Conservation (phyloP, 2,888 invertebrate species). For the Drosophila kuntzei region DNA sequence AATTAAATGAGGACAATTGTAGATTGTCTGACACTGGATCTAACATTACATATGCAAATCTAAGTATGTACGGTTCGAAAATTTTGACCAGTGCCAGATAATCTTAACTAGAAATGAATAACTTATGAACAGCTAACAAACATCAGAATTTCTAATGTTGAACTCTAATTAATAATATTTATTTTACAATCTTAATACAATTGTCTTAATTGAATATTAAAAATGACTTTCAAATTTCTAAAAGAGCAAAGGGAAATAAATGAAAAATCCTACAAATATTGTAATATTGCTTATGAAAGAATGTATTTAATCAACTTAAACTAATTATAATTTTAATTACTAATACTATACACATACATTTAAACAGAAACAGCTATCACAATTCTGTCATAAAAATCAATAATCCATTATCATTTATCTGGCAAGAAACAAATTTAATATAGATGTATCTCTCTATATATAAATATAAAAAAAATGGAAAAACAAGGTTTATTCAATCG, state of each 20-base stretch:
- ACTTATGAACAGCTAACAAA: conserved; percentile 11
- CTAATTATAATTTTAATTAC: conserved; percentile 11
- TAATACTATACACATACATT: conserved; percentile 36
- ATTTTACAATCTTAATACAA: conserved; percentile 9
- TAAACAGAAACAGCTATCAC: conserved; percentile 56
- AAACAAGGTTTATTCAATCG: conserved; percentile 10
- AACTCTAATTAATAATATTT: conserved; percentile 9
- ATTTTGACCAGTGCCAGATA: background rate
- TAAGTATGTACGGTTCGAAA: background rate
- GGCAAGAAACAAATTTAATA: conserved; percentile 43
- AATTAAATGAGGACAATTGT: background rate
- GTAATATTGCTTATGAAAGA: conserved; percentile 35
- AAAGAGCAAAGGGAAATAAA: background rate
- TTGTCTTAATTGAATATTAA: conserved; percentile 4
- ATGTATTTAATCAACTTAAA: conserved; percentile 11
- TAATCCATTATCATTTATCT: conserved; percentile 29
- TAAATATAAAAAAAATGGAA: conserved; percentile 18
- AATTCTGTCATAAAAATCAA: conserved; percentile 40
- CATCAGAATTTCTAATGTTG: conserved; percentile 4
- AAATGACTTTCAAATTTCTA: background rate
- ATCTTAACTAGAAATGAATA: conserved; percentile 11
- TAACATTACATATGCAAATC: no score
- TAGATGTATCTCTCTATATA: conserved; percentile 7
- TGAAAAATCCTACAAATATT: conserved; percentile 11
- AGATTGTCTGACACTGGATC: background rate